Evolutionary conservation across 2,888 invertebrate genomes (phyloP).

Genomic region (Octonoba sinensis): DNA sequence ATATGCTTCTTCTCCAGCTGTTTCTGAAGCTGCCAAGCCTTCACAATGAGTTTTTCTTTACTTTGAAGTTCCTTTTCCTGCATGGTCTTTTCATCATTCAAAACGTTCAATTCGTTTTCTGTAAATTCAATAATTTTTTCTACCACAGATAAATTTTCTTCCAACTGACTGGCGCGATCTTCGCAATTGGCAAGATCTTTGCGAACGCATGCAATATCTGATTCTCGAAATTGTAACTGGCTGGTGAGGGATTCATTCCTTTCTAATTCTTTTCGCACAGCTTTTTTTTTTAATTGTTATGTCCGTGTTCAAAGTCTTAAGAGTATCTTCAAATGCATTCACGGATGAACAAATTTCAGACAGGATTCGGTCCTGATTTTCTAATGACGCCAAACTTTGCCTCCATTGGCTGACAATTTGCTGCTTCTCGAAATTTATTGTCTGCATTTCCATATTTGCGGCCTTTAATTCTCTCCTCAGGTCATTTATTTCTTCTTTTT

Average conservation of each 20-base stretch:
- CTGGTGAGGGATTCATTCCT: slow-evolving; percentile 42
- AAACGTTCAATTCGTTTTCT: slow-evolving; percentile 34
- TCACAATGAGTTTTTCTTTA: slow-evolving; percentile 37
- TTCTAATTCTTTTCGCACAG: slow-evolving; percentile 52
- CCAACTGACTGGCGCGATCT: slow-evolving; percentile 25
- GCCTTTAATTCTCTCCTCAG: slow-evolving; percentile 48
- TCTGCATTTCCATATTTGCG: slow-evolving; percentile 54
- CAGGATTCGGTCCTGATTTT: slow-evolving; percentile 33
- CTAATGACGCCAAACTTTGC: slow-evolving; percentile 46
- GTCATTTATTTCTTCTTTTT: slow-evolving; percentile 47
- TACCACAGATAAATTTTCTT: slow-evolving; percentile 31
- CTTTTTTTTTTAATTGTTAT: slow-evolving; percentile 48
- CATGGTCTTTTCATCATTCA: slow-evolving; percentile 24
- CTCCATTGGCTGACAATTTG: slow-evolving; percentile 60
- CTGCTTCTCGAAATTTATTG: slow-evolving; percentile 49
- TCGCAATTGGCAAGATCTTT: slow-evolving; percentile 13
- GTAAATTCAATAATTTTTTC: slow-evolving; percentile 45
- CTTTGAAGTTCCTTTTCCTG: slow-evolving; percentile 37
- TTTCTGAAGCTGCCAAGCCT: slow-evolving; percentile 23
- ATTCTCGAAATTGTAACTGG: slow-evolving; percentile 28
- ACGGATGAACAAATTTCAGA: slow-evolving; percentile 31
- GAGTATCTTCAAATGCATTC: slow-evolving; percentile 32
- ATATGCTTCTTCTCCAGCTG: slow-evolving; percentile 43
- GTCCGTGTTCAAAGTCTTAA: slow-evolving; percentile 44
- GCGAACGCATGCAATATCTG: slow-evolving; percentile 40